Conservation (phyloP, 2,113 vertebrate genomes). For the Spheniscus mendiculus region DNA sequence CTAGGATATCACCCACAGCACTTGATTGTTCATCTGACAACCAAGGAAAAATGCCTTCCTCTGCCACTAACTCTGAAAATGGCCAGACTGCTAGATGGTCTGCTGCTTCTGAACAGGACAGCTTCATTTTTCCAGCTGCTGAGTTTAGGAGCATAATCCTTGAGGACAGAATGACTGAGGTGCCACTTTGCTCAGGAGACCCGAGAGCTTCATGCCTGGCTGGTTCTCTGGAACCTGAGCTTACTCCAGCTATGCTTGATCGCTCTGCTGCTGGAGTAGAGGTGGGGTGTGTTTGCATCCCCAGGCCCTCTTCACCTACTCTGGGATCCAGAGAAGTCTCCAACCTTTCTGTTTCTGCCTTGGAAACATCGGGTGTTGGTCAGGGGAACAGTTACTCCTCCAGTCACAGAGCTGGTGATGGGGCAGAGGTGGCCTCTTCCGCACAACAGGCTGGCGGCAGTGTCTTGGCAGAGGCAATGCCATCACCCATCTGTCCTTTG, state of each 20-base stretch:
- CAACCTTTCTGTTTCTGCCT: neutral
- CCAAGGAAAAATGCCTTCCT: neutral
- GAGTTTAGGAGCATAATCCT: neutral
- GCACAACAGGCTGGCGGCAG: neutral
- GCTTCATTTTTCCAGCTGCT: neutral
- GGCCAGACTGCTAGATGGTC: neutral
- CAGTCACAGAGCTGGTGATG: neutral
- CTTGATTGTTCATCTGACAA: neutral
- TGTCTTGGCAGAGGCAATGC: neutral
- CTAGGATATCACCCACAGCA: neutral
- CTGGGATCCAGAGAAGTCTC: neutral
- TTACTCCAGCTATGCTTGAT: neutral
- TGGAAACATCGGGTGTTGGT: neutral
- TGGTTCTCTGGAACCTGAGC: constrained; percentile 16
- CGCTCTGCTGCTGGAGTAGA: neutral
- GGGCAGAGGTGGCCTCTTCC: neutral
- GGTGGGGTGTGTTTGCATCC: neutral
- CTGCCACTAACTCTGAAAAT: neutral
- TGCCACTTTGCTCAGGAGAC: neutral
- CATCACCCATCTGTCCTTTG: neutral
- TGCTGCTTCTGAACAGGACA: neutral
- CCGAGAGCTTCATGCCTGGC: neutral
- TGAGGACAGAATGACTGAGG: neutral
- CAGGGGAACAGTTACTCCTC: neutral
- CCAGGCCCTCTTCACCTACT: neutral